Base-by-base conservation (phyloP, 2,113 vertebrate genomes). In the Blennius ocellaris region DNA sequence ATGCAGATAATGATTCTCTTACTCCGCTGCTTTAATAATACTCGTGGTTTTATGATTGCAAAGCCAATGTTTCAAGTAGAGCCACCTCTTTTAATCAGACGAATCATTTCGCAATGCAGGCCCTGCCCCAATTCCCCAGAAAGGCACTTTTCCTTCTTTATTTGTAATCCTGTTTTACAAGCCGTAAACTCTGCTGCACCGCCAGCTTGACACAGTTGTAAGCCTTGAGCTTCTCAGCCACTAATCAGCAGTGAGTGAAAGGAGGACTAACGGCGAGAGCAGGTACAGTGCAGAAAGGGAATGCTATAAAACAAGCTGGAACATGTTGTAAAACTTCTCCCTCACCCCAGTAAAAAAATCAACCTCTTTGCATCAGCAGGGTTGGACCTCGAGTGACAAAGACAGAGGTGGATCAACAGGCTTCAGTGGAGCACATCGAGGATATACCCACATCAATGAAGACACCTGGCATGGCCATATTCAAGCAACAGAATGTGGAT, bases 401-500 rank as follows among this genome's bases (percentile, higher is more conserved):
- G 39, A 57, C 38, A 58, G 39, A 64, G 67, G 72, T 15, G 5
- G 55, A 64, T 8, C 40, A 10, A 59, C 60, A 37, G 47, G 45
- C 37, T 76, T 80, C 8, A 41, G 65, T 38, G 58, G 57, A 57
- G 40, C 59, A n/a, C 21, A 69, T 73, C 81, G 44, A 80, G 64
- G 68, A 79, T 43, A 78, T 64, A 65, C 50, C 36, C 17, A 84
- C 73, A 91, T 93, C 94, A 81, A 97, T 96, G 97, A 96, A 81
- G 94, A 96, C 86, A 78, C 90, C 87, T 56, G 87, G 88, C 65
- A 99, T 99, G 97, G 96, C 95, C 65, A 86, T 93, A 15, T 99
- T 99, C 92, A 99, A 98, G 77, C 96, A 98, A 80, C 95, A 98
- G 89, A 96, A 94, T 83, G 95, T 99, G 79, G 97, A 97, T 52